These are phyloP conservation scores for Drosophila robusta DNA, from an alignment of 2,888 invertebrate genomes.

Conservation along the genomic window DNA sequence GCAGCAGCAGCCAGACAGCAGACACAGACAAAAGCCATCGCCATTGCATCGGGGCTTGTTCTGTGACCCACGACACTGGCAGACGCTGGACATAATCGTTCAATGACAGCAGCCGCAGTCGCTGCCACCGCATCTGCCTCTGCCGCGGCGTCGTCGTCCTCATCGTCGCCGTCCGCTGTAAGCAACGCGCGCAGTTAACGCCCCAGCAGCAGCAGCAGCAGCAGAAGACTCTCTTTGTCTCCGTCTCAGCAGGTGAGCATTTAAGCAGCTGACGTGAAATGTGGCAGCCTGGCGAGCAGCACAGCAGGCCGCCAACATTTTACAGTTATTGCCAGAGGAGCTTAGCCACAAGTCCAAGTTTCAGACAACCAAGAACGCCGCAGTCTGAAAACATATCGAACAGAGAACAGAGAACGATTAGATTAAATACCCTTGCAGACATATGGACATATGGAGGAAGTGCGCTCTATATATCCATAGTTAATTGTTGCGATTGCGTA, in stretches of 20 bases:
- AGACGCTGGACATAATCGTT: conserved; percentile 55
- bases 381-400: no score
- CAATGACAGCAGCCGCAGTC: conserved; percentile 64
- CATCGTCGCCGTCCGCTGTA: conserved; percentile 31
- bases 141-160: conserved; percentile 37
- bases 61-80: conserved; percentile 28
- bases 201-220: conserved; percentile 17
- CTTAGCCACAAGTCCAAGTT: background rate
- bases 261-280: background rate
- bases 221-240: conserved; percentile 27
- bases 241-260: conserved; percentile 37
- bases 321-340: background rate
- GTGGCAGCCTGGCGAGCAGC: background rate
- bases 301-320: background rate
- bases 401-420: no score
- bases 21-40: conserved; percentile 11
- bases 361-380: no score
- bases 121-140: conserved; percentile 38
- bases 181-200: conserved; percentile 61
- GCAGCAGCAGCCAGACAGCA: background rate
- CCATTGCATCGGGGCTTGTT: conserved; percentile 22
- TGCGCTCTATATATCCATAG: no score
- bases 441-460: no score
- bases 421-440: no score
- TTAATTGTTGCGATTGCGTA: no score